These are phyloP conservation scores for Macrotis lagotis DNA, from an alignment of 2,113 vertebrate genomes.

Conservation along the genomic window DNA sequence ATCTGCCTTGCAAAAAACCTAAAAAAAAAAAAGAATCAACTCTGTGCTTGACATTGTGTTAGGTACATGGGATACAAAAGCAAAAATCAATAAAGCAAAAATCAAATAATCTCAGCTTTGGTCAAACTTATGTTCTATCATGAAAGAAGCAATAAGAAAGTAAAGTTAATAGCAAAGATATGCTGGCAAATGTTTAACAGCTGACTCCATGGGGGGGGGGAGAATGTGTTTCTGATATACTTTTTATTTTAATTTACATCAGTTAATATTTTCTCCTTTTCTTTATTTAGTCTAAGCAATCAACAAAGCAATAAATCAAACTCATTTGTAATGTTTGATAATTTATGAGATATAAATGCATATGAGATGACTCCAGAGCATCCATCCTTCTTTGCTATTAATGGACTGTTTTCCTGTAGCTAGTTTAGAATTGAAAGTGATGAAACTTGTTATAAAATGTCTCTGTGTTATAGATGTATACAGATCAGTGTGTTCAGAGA, in stretches of 20 bases:
- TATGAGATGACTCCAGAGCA: neutral
- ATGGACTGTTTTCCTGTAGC: conserved; percentile 15
- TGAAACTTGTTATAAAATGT: neutral
- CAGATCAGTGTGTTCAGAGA: neutral
- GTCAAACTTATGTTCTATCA: neutral
- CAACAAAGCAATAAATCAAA: neutral
- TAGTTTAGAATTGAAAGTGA: conserved; percentile 50
- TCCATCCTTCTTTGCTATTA: neutral
- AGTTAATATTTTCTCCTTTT: neutral
- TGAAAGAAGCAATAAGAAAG: neutral
- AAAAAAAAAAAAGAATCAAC: no score
- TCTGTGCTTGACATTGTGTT: neutral
- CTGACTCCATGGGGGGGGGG: neutral
- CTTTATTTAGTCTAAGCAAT: neutral
- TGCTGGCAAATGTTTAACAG: neutral
- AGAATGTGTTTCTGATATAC: neutral
- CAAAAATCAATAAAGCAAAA: neutral
- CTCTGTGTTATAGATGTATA: neutral
- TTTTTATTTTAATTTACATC: neutral
- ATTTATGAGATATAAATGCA: neutral
- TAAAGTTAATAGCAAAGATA: neutral
- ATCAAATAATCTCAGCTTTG: neutral
- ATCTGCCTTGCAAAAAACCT: no score
- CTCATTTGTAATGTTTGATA: neutral
- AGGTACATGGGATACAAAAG: neutral